Evolutionary conservation across 2,888 invertebrate genomes (phyloP).

Genomic region (Drosophila incognita): DNA sequence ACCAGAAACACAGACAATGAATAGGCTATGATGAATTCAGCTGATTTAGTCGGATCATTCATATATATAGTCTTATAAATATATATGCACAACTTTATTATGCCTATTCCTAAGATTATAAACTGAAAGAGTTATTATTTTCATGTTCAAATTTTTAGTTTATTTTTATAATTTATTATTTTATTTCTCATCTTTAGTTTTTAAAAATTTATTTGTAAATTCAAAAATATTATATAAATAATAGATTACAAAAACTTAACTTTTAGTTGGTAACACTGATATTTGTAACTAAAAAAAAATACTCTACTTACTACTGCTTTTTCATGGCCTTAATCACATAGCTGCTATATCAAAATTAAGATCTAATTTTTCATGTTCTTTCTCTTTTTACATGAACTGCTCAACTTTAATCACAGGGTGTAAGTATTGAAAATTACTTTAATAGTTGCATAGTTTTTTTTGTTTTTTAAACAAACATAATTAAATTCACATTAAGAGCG

Average conservation of each 20-base stretch:
- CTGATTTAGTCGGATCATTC: background rate
- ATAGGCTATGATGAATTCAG: background rate
- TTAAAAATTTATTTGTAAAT: background rate
- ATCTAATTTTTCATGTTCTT: constrained; percentile 27
- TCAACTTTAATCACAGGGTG: constrained; percentile 51
- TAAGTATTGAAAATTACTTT: constrained; percentile 64
- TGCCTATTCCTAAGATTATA: background rate
- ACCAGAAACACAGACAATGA: background rate
- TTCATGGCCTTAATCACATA: background rate
- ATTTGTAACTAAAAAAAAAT: background rate
- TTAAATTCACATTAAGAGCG: constrained; percentile 62
- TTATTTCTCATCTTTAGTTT: background rate
- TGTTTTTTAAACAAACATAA: constrained; percentile 63
- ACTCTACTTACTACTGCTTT: background rate
- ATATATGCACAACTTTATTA: constrained; percentile 4
- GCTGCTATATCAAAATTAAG: background rate
- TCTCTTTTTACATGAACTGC: constrained; percentile 17
- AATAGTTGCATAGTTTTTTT: background rate
- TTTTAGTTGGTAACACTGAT: background rate
- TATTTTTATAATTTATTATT: background rate
- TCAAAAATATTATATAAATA: background rate
- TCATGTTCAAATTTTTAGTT: background rate
- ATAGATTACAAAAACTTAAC: background rate
- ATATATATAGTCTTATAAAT: background rate
- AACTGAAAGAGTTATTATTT: background rate